Evolutionary conservation across 2,113 vertebrate genomes (phyloP).

Genomic region (Mastomys coucha): DNA sequence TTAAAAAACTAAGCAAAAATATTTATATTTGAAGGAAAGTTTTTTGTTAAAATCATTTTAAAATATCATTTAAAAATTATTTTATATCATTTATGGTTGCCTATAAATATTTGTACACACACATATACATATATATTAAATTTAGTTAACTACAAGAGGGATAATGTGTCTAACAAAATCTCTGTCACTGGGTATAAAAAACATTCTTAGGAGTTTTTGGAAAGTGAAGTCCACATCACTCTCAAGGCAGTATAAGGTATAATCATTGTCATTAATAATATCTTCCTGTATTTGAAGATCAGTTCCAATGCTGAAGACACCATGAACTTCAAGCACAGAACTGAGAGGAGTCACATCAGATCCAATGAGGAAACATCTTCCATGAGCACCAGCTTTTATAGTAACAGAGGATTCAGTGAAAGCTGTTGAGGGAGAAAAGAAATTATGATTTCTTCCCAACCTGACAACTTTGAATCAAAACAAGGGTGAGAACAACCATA

Average conservation of each 20-base stretch:
- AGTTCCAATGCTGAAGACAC: not conserved
- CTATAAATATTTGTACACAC: not conserved
- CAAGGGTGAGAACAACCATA: not conserved
- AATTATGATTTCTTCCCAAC: not conserved
- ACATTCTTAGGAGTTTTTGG: not conserved
- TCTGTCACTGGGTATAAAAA: not conserved
- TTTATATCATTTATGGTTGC: not conserved
- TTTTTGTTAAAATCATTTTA: not conserved
- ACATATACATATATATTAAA: not conserved
- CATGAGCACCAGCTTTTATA: not conserved
- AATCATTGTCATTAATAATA: not conserved
- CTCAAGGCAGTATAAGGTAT: not conserved
- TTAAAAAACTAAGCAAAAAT: not conserved
- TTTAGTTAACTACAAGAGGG: not conserved
- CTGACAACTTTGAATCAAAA: not conserved
- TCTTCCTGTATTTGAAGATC: not conserved
- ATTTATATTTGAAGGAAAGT: not conserved
- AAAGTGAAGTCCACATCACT: not conserved
- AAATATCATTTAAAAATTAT: not conserved
- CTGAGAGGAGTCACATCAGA: not conserved
- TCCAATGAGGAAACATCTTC: not conserved
- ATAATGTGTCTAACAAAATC: not conserved
- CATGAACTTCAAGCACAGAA: not conserved
- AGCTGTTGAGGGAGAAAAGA: not conserved
- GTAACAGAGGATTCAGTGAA: not conserved